Evolutionary conservation across 1,140 invertebrate genomes (phyloP).

Genomic region (Leptoteleia sp.): DNA sequence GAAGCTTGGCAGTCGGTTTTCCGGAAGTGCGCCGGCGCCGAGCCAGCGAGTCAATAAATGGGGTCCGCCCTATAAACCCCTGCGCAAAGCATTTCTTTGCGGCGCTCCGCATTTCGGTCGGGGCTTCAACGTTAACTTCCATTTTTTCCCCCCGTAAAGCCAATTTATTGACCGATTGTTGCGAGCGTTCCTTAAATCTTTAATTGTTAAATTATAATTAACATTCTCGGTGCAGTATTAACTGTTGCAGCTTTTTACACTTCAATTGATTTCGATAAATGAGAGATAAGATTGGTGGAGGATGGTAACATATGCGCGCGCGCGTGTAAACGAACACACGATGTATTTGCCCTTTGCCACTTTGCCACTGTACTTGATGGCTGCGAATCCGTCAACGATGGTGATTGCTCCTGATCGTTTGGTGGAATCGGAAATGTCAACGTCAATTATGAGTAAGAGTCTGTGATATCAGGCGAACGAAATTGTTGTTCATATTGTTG

Average conservation of each 20-base stretch:
- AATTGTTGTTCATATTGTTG: too few species aligned
- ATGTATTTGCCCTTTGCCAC: slow-evolving; percentile 26
- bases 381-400: slow-evolving; percentile 4
- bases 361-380: slow-evolving; percentile 20
- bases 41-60: slow-evolving; percentile 74
- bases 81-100: slow-evolving; percentile 65
- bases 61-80: slow-evolving; percentile 67
- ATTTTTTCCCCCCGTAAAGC: too few species aligned
- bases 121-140: too few species aligned
- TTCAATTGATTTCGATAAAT: too few species aligned
- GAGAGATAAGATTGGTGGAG: slow-evolving; percentile 17
- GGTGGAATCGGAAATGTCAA: slow-evolving; percentile 10
- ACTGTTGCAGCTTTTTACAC: neutral
- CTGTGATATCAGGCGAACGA: neutral
- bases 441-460: slow-evolving; percentile 28
- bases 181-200: too few species aligned
- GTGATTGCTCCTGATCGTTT: neutral
- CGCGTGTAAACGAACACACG: slow-evolving; percentile 33
- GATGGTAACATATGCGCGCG: slow-evolving; percentile 40
- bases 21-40: slow-evolving; percentile 62
- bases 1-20: slow-evolving; percentile 28
- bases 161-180: slow-evolving; percentile 10
- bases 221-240: neutral
- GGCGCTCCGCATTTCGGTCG: neutral
- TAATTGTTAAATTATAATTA: too few species aligned